Evolutionary conservation across 2,113 vertebrate species (phyloP).

Genomic region (Notiomystis cincta): DNA sequence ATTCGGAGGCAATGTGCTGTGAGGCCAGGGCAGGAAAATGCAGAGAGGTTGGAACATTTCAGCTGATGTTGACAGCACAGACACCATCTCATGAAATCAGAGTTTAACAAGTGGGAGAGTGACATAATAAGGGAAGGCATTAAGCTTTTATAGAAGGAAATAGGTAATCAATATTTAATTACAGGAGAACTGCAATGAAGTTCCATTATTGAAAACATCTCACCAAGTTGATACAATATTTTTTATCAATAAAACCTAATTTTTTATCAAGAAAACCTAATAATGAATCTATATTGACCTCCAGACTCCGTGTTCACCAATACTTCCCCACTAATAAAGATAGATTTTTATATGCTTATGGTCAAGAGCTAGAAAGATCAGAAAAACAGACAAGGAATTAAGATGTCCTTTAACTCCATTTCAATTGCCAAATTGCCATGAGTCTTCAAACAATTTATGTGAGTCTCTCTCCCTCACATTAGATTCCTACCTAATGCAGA

Average conservation of each 20-base stretch:
- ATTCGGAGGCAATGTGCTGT: background rate
- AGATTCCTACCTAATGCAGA: background rate
- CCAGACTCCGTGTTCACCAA: background rate
- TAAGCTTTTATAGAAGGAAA: slow-evolving; percentile 7
- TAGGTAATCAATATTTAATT: slow-evolving; percentile 17
- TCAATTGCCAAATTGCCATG: background rate
- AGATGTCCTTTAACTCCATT: background rate
- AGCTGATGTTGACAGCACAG: background rate
- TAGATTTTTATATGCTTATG: background rate
- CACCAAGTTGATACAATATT: background rate
- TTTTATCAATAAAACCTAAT: no score
- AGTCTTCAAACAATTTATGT: background rate
- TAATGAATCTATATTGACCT: background rate
- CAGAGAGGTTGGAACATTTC: background rate
- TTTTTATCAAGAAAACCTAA: slow-evolving; percentile 23
- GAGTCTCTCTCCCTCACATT: background rate
- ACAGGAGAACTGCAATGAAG: background rate
- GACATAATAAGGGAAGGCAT: background rate
- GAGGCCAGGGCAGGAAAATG: background rate
- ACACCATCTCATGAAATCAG: background rate
- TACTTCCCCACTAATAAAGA: background rate
- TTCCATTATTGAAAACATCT: background rate
- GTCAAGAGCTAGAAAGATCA: background rate
- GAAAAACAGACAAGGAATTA: background rate
- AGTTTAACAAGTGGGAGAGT: background rate